Evolutionary conservation across 2,888 invertebrate species (phyloP).

Genomic region (Hypomecis punctinalis): DNA sequence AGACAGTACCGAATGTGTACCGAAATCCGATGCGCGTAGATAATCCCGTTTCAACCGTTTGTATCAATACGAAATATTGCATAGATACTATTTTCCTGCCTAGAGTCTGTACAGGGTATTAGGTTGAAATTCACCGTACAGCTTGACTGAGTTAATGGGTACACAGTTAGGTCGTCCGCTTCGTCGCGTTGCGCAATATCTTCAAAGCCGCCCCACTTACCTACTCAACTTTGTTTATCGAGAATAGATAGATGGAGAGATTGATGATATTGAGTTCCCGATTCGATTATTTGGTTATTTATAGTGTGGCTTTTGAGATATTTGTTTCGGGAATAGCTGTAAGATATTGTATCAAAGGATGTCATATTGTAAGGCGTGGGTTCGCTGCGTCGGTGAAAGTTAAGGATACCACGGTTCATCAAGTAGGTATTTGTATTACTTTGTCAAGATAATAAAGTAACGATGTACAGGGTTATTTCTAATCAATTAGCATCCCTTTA

Average conservation of each 20-base stretch:
- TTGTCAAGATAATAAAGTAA: too few species aligned
- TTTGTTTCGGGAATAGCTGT: slow-evolving; percentile 1
- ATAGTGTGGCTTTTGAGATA: slow-evolving; percentile 1
- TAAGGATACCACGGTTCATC: too few species aligned
- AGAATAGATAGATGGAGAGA: slow-evolving; percentile 21
- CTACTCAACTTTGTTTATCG: slow-evolving; percentile 36
- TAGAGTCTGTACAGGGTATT: not conserved
- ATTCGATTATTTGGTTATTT: slow-evolving; percentile 11
- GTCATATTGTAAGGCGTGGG: too few species aligned
- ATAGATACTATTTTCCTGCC: too few species aligned
- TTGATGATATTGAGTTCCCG: slow-evolving; percentile 32
- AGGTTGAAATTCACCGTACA: slow-evolving; percentile 1
- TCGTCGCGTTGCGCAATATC: slow-evolving; percentile 34
- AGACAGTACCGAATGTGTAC: too few species aligned
- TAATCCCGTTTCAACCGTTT: too few species aligned
- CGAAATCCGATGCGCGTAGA: too few species aligned
- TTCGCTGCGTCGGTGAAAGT: too few species aligned
- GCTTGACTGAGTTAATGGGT: slow-evolving; percentile 26
- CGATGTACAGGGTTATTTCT: too few species aligned
- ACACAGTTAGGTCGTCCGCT: slow-evolving; percentile 15
- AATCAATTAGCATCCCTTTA: too few species aligned
- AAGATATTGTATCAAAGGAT: not conserved
- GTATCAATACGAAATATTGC: too few species aligned
- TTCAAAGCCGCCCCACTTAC: slow-evolving; percentile 37
- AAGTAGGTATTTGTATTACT: too few species aligned